Percentiles rank a stretch among this genome's conserved stretches.
phyloP scores from a whole-genome alignment of 2,113 vertebrate genomes.

The Rhea pennata region DNA sequence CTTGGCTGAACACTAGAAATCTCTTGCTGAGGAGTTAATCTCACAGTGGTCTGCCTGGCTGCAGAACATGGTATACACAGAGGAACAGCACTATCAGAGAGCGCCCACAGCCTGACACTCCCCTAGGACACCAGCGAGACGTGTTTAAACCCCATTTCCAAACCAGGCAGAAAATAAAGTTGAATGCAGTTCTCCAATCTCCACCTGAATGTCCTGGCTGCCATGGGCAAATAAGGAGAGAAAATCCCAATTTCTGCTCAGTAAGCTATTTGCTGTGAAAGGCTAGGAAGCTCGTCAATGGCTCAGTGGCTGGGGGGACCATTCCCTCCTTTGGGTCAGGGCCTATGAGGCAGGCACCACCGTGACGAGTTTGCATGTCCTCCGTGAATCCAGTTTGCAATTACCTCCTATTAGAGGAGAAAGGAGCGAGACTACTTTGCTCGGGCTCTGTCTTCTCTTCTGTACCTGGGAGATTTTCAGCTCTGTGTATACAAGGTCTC shows the following conservation, averaged over 20 bases:
- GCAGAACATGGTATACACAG: too few species aligned
- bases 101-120: fast-evolving
- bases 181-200: not conserved
- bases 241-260: not conserved
- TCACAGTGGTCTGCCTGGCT: not conserved
- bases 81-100: not conserved
- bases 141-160: not conserved
- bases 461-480: not conserved
- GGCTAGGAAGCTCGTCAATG: not conserved
- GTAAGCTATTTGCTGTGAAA: not conserved
- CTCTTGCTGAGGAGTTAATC: not conserved
- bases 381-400: not conserved
- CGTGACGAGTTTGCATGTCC: not conserved
- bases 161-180: not conserved
- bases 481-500: constrained; percentile 11
- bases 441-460: not conserved
- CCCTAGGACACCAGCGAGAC: not conserved
- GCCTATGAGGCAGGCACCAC: not conserved
- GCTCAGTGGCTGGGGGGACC: not conserved
- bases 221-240: not conserved
- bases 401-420: not conserved
- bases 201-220: not conserved
- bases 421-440: not conserved
- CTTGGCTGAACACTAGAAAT: not conserved
- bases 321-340: not conserved